A percentile compares a stretch with the other conserved stretches of the same genome.
Evolutionary conservation across 1,140 invertebrate species (phyloP).

Genomic region (Pseudachorutes palmiensis): DNA sequence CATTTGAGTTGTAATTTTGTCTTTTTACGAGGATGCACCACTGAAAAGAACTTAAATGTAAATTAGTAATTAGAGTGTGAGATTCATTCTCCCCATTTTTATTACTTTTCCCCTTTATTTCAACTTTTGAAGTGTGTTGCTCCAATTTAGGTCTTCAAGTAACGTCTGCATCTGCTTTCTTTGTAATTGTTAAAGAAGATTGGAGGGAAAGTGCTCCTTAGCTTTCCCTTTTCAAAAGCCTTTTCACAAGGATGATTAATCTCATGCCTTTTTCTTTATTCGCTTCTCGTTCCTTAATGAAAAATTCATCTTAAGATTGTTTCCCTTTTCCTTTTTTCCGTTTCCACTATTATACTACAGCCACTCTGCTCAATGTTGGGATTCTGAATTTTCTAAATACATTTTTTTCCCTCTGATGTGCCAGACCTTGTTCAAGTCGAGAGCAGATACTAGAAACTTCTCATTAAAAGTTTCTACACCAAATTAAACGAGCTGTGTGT

Average conservation of each 20-base stretch:
- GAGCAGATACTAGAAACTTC: too few relatives aligned
- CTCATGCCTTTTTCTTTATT: not conserved
- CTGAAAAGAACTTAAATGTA: not conserved
- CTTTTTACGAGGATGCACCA: not conserved
- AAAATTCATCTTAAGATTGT: conserved; percentile 2
- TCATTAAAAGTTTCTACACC: too few relatives aligned
- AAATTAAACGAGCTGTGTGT: too few relatives aligned
- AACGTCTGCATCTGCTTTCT: not conserved
- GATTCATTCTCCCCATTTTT: not conserved
- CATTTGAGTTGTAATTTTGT: not conserved
- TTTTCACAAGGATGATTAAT: conserved; percentile 3
- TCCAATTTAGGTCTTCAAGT: not conserved
- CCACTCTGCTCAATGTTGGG: not conserved
- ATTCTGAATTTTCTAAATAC: not conserved
- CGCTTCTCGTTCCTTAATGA: not conserved
- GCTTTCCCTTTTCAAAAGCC: not conserved
- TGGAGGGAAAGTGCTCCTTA: not conserved
- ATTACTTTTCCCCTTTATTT: conserved; percentile 9
- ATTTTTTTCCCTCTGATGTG: too few relatives aligned
- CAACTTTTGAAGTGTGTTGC: not conserved
- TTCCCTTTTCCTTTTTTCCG: not conserved
- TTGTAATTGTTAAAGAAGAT: conserved; percentile 5
- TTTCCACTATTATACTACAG: not conserved
- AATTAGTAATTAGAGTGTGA: not conserved
- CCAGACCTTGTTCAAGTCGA: too few relatives aligned